These are phyloP conservation scores for Hypercompe scribonia DNA, from an alignment of 2,888 invertebrate species.

Conservation along the genomic window DNA sequence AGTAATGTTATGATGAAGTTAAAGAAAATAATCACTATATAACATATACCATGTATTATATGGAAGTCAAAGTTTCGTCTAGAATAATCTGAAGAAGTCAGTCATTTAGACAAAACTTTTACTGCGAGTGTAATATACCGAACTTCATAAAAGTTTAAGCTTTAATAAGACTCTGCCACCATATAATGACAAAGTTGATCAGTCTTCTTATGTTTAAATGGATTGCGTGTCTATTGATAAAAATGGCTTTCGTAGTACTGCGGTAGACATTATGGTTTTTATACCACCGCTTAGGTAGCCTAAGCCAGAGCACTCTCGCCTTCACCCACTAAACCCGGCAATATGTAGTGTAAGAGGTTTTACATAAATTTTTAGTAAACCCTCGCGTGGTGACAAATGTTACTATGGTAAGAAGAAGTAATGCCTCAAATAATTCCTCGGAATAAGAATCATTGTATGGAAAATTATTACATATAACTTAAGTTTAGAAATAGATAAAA, in stretches of 20 bases:
- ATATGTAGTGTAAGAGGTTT: not conserved
- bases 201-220: not conserved
- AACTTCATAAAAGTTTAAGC: not conserved
- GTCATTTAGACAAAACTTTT: not conserved
- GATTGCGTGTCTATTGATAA: not conserved
- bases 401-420: not conserved
- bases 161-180: not conserved
- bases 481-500: not conserved
- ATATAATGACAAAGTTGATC: not conserved
- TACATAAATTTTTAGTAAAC: not conserved
- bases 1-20: too few relatives aligned
- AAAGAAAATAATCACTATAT: too few relatives aligned
- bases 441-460: not conserved
- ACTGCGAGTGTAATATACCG: not conserved
- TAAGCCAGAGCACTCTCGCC: not conserved
- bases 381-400: not conserved
- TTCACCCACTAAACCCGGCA: not conserved
- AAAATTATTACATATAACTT: not conserved
- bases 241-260: not conserved
- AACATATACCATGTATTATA: not conserved
- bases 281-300: not conserved
- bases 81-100: not conserved
- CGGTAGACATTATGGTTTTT: not conserved
- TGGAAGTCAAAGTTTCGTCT: not conserved
- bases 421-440: not conserved